These are phyloP conservation scores for Augiades crinisus DNA, from an alignment of 2,888 invertebrate genomes.

Conservation along the genomic window DNA sequence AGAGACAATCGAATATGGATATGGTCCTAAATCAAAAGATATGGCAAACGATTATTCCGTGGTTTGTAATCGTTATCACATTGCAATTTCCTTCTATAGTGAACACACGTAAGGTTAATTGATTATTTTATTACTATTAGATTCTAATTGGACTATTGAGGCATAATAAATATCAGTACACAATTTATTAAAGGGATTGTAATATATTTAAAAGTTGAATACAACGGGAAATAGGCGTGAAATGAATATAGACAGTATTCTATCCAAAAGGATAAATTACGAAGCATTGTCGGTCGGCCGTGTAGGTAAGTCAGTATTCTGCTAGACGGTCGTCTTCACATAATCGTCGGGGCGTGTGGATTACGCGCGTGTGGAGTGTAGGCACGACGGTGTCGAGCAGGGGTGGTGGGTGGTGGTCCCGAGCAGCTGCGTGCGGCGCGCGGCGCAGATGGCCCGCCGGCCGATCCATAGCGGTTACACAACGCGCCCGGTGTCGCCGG, in stretches of 20 bases:
- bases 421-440: constrained; percentile 51
- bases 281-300: constrained; percentile 1
- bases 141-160: too few relatives aligned
- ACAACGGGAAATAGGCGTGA: constrained; percentile 5
- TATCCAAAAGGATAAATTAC: constrained; percentile 13
- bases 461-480: constrained; percentile 1
- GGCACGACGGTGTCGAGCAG: not conserved
- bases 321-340: constrained; percentile 12
- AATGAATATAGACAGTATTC: constrained; percentile 8
- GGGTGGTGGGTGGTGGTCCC: constrained; percentile 31
- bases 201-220: too few relatives aligned
- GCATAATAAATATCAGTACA: too few relatives aligned
- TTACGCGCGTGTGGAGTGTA: not conserved
- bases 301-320: constrained; percentile 7
- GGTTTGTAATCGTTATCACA: too few relatives aligned
- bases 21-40: too few relatives aligned
- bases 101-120: too few relatives aligned
- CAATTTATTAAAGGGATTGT: too few relatives aligned
- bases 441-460: constrained; percentile 44
- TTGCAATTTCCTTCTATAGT: too few relatives aligned
- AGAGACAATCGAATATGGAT: too few relatives aligned
- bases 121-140: too few relatives aligned
- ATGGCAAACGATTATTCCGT: too few relatives aligned
- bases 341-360: constrained; percentile 9
- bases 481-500: not conserved